phyloP scores from a whole-genome alignment of 2,113 vertebrate species.

The Puffinus mauretanicus region DNA sequence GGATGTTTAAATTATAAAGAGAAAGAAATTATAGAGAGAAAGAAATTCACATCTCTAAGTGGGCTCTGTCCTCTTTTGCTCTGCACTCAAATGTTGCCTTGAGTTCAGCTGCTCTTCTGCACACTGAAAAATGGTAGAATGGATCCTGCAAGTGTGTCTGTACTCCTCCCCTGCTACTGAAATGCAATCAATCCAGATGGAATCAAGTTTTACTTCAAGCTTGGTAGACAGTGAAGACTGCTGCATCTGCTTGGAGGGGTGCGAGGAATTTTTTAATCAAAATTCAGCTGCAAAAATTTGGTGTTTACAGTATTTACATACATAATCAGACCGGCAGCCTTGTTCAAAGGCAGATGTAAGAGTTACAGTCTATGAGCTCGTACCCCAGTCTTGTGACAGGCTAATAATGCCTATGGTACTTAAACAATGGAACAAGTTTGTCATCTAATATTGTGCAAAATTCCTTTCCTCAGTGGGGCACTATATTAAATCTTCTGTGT shows the following conservation, averaged over 20 bases:
- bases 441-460: slow-evolving; percentile 50
- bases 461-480: slow-evolving; percentile 1
- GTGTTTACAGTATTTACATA: slow-evolving; percentile 1
- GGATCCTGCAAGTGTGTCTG: neutral
- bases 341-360: slow-evolving; percentile 31
- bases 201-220: neutral
- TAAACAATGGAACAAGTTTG: slow-evolving; percentile 49
- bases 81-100: neutral
- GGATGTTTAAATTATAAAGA: neutral
- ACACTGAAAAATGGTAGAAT: neutral
- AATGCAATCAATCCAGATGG: neutral
- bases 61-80: neutral
- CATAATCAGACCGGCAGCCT: slow-evolving; percentile 10
- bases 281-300: neutral
- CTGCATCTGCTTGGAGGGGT: slow-evolving; percentile 14
- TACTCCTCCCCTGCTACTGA: neutral
- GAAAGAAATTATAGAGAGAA: neutral
- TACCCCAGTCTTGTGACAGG: neutral
- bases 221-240: neutral
- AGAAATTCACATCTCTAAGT: neutral
- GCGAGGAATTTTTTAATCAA: slow-evolving; percentile 26
- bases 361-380: neutral
- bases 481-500: slow-evolving; percentile 45
- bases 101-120: neutral
- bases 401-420: neutral